Conservation (phyloP, 1,140 invertebrate genomes). For the Tenebrio molitor region DNA sequence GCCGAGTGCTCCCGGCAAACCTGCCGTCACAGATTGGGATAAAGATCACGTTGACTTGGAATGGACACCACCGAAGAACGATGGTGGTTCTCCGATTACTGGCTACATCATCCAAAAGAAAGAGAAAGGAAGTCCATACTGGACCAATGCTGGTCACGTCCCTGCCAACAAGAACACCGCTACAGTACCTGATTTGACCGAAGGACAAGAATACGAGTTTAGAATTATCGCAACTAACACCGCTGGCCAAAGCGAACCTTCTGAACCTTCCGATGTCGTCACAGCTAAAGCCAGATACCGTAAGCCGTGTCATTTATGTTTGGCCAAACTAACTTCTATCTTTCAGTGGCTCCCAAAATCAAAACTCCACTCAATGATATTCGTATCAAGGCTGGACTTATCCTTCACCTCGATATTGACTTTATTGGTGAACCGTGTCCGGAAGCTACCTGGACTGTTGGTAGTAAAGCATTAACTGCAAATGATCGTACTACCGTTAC, state of each 20-base stretch:
- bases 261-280: constrained; percentile 91
- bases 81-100: constrained; percentile 92
- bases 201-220: constrained; percentile 98
- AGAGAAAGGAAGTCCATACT: constrained; percentile 91
- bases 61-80: constrained; percentile 88
- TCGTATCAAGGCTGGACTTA: constrained; percentile 91
- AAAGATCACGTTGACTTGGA: constrained; percentile 92
- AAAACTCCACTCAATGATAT: constrained; percentile 90
- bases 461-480: constrained; percentile 77
- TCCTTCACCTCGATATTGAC: constrained; percentile 92
- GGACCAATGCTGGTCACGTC: constrained; percentile 91
- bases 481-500: constrained; percentile 89
- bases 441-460: constrained; percentile 87
- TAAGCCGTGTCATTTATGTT: constrained; percentile 65
- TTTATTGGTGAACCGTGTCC: constrained; percentile 93
- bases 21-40: constrained; percentile 91
- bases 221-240: constrained; percentile 95
- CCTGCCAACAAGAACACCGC: constrained; percentile 82
- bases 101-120: constrained; percentile 97
- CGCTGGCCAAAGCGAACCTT: constrained; percentile 95
- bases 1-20: constrained; percentile 91
- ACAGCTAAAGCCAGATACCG: constrained; percentile 87
- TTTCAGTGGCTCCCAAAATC: constrained; percentile 90
- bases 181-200: constrained; percentile 88
- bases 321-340: constrained; percentile 43